Evolutionary conservation across 1,140 invertebrate species (phyloP).

Genomic region (Sarcophaga bullata): DNA sequence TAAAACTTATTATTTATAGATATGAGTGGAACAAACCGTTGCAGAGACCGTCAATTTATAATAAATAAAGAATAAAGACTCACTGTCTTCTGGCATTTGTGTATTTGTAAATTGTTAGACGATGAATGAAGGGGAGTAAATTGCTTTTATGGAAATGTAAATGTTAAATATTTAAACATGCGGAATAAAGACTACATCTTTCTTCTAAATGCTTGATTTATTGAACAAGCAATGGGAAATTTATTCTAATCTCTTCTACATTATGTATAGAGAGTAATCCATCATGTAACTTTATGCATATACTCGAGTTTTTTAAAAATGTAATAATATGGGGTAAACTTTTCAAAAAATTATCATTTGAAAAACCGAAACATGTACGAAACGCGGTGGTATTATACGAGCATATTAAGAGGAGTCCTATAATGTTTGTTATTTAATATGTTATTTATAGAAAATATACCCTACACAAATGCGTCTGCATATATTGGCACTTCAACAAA

Average conservation of each 20-base stretch:
- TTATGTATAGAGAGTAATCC: neutral
- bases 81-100: too few species aligned
- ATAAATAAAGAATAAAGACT: too few species aligned
- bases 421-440: neutral
- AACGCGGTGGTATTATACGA: too few species aligned
- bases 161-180: neutral
- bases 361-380: neutral
- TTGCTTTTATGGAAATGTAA: neutral
- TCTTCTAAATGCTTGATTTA: neutral
- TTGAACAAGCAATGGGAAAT: neutral
- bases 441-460: neutral
- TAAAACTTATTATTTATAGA: too few species aligned
- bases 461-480: neutral
- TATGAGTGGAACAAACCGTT: too few species aligned
- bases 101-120: too few species aligned
- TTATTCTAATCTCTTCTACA: neutral
- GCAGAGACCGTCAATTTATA: too few species aligned
- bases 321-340: neutral
- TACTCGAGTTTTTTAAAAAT: too few species aligned
- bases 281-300: neutral
- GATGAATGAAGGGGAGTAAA: neutral
- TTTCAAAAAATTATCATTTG: neutral
- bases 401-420: too few species aligned
- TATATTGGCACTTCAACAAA: neutral
- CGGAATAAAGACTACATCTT: neutral